Evolutionary conservation across 2,888 invertebrate genomes (phyloP).

Genomic region (Macrophya annulata): DNA sequence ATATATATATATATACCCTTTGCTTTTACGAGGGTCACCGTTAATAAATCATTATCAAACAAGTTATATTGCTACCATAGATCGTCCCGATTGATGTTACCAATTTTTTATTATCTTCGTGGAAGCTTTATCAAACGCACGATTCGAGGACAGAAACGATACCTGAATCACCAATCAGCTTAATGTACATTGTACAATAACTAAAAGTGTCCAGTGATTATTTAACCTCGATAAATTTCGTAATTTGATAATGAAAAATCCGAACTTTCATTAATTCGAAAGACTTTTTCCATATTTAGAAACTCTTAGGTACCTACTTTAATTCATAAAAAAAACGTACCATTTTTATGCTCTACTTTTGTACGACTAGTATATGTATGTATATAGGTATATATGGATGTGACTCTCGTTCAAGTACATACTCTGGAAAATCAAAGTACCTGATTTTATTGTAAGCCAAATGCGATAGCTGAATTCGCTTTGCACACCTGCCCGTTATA

Average conservation of each 20-base stretch:
- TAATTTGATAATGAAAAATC: background rate
- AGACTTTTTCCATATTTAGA: background rate
- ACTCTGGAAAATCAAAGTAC: background rate
- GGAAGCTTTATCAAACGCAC: background rate
- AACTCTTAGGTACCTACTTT: background rate
- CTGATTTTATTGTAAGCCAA: background rate
- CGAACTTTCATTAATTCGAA: background rate
- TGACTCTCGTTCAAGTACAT: background rate
- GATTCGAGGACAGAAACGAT: background rate
- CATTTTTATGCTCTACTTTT: background rate
- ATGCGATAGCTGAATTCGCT: background rate
- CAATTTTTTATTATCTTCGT: conserved; percentile 28
- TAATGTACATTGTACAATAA: background rate
- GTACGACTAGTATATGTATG: background rate
- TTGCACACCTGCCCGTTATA: background rate
- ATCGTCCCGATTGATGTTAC: conserved; percentile 25
- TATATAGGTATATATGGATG: background rate
- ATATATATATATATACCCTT: too few species aligned
- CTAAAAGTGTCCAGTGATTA: background rate
- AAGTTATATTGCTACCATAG: background rate
- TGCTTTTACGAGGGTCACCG: conserved; percentile 4
- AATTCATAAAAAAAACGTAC: conserved; percentile 1
- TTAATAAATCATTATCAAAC: conserved; percentile 20
- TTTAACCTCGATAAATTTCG: background rate
- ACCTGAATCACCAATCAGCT: background rate